Base-by-base conservation (phyloP, 2,888 invertebrate genomes). In the Mesochorus sp. region DNA sequence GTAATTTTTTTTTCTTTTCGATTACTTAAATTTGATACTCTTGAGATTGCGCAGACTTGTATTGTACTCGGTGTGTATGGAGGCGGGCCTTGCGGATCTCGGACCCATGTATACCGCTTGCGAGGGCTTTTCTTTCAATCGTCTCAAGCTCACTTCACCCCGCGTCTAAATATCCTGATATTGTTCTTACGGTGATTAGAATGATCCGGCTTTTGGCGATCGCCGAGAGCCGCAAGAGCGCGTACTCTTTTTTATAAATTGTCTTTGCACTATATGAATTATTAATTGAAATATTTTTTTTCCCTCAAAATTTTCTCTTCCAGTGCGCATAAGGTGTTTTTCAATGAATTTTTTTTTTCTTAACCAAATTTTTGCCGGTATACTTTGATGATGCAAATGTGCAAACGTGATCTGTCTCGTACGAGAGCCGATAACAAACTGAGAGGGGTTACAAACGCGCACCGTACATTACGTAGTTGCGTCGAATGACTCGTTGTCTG, bases 341-440 rank as follows among this genome's bases (percentile, higher is more conserved):
- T 53, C 14, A 8, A 31, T 42, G 42, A 8, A 24, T 37, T 31
- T 10, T 64, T 34, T 57, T 28, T 2, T 42, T 19, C 37, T 44
- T 44, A n/a, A 19, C 5, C 26, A 8, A 14, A 2, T 55, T 61
- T 51, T 31, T 57, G 19, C 62, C 28, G 79, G 37, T 71, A n/a
- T n/a, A 70, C 49, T 78, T 76, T 55, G 34, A 57, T 31, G 37
- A 57, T 31, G 37, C 47, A 39, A 39, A 24, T 37, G 67, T 55
- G 55, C 61, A 53, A 55, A 61, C 70, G 81, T 83, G 53, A 57
- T 70, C 59, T 85, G 84, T 79, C 83, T 82, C 81, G 84, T 81
- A 81, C 84, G 88, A 83, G 84, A 81, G 88, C 85, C 88, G 84
- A 88, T 87, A 83, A 83, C 83, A 80, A 83, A 89, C 89, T 89